Conservation (phyloP, 1,140 invertebrate genomes). For the Calliopsis andreniformis region DNA sequence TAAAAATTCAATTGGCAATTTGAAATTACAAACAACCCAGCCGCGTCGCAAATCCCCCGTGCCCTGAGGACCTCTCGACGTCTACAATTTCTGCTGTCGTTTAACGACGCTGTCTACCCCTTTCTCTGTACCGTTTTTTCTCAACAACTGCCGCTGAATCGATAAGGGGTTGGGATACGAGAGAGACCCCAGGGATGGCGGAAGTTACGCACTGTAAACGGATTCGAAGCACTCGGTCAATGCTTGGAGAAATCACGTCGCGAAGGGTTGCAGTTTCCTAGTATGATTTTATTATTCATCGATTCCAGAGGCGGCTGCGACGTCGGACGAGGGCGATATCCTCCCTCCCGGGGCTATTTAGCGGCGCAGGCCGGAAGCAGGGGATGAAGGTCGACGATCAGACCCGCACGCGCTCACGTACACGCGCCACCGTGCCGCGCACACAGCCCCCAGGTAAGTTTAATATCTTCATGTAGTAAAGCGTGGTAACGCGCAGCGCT, state of each 20-base stretch:
- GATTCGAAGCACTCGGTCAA: neutral
- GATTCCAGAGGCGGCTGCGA: constrained; percentile 38
- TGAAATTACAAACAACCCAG: constrained; percentile 22
- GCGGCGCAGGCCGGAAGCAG: constrained; percentile 3
- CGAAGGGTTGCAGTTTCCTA: neutral
- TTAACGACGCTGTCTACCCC: neutral
- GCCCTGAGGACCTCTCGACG: no score
- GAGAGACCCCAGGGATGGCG: neutral
- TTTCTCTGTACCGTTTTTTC: neutral
- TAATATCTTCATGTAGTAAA: constrained; percentile 71
- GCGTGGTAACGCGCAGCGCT: constrained; percentile 40
- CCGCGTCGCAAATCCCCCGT: neutral
- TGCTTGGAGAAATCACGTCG: no score
- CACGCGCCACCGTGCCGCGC: neutral
- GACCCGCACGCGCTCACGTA: neutral
- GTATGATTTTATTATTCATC: constrained; percentile 56
- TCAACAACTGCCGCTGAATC: neutral
- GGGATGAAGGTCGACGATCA: constrained; percentile 31
- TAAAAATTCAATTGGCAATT: constrained; percentile 27
- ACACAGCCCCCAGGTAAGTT: constrained; percentile 62
- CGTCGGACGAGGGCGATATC: constrained; percentile 25
- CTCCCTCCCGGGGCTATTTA: constrained; percentile 44
- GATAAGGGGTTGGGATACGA: no score
- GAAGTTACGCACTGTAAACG: neutral
- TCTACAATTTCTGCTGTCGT: neutral